Base-by-base conservation (phyloP, 1,140 invertebrate genomes). In the Drosophila murphyi region DNA sequence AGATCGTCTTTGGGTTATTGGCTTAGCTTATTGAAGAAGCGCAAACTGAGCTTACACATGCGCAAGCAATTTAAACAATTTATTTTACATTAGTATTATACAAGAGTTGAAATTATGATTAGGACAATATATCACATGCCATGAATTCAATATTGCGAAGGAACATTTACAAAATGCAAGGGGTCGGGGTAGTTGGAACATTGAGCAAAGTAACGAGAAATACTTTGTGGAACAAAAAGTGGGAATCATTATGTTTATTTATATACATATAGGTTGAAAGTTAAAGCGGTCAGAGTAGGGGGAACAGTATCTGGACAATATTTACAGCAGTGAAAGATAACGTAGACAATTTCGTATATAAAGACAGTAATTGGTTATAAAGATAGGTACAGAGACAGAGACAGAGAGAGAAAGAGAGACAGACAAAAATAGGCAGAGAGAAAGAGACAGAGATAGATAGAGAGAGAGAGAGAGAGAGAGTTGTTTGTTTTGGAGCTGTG, bases 281-380 rank as follows among this genome's bases (percentile, higher is more conserved):
- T 70, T 72, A 54, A 82, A 88, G 79, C 79, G 76, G 82, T 64
- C 41, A 78, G 72, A 54, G 69, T 37, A 52, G 35, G 28, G 68
- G 39, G 10, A 50, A 75, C 83, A 80, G 72, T 72, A 74, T 65
- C 69, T 74, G 72, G 83, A 80, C 83, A 89, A 72, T 77, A 82
- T 80, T 68, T 88, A 88, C 85, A 88, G 76, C 76, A 72, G 83
- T 62, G 72, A 73, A 59, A 62, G 12, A 39, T 65, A 76, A 76
- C 68, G 72, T 57, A 82, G 79, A 88, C 69, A 88, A 55, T 34
- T 69, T 35, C 35, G 55, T 69, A 29, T 52, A 50, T 64, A 57
- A 12, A 67, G 54, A 67, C 70, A 72, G 54, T 59, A 67, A 37
- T 57, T 51, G 37, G n/a, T 35, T 50, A 28, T 34, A 52, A 8